Conservation (phyloP, 64 coral and sea anemone genomes). For the Pocillopora verrucosa region DNA sequence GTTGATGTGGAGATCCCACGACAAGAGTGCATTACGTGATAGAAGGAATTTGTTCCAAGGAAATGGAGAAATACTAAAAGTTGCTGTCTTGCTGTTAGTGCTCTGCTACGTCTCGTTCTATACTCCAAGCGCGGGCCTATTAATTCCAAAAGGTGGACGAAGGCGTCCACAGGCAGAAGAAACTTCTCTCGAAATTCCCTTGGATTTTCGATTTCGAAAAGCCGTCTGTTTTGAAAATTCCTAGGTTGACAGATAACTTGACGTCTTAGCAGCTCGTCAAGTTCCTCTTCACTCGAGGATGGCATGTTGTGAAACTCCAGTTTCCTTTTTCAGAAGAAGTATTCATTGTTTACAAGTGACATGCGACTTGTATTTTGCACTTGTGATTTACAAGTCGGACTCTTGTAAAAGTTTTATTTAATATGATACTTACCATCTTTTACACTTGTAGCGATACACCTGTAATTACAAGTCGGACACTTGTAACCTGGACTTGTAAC, state of each 20-base stretch:
- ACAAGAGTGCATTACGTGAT: slow-evolving; percentile 2
- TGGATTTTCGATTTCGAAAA: slow-evolving; percentile 51
- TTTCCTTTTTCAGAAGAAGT: neutral
- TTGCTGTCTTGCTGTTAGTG: neutral
- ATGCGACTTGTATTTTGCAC: slow-evolving; percentile 7
- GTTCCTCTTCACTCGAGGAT: slow-evolving; percentile 41
- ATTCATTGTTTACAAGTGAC: neutral
- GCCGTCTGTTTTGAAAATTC: slow-evolving; percentile 28
- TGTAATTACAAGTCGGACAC: slow-evolving; percentile 28
- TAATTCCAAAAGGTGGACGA: neutral
- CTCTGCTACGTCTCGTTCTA: slow-evolving; percentile 4
- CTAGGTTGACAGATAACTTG: slow-evolving; percentile 19
- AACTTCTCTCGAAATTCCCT: slow-evolving; percentile 41
- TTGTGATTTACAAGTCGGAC: slow-evolving; percentile 6
- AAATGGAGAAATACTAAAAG: neutral
- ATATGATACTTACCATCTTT: neutral
- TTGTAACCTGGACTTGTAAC: slow-evolving; percentile 32
- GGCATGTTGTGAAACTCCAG: neutral
- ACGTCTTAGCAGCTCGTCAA: neutral
- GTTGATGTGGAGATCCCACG: neutral
- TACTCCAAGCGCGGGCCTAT: slow-evolving; percentile 34
- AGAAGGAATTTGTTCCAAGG: slow-evolving; percentile 15
- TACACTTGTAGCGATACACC: slow-evolving; percentile 10
- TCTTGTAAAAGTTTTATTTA: neutral
- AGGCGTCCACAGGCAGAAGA: slow-evolving; percentile 26